Evolutionary conservation across 2,797 vertebrate species (phyloP), one percentile per base, ranked within the genome.

Genomic region (Clarias pachynema): DNA sequence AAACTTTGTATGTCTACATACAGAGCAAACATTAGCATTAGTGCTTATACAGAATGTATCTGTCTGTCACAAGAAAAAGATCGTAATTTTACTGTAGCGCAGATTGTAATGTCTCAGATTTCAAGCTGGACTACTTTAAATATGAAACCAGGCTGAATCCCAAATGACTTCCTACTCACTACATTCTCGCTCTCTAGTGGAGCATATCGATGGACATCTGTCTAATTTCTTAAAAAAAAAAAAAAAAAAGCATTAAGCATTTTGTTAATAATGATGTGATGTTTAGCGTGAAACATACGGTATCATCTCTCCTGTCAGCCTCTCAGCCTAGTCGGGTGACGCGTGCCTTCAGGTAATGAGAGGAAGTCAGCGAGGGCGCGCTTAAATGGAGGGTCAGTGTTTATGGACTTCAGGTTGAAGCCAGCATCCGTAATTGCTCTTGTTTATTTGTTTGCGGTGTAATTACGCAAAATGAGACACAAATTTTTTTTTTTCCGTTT

Each of bases 381-480:
- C 31, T 57, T 57, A 57, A 57, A 68, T 4, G 3, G 9, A 68
- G 26, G 75, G 62, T 95, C 82, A 22, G 65, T 68, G 80, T 78
- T 88, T 85, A 60, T 80, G 69, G 81, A 15, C 34, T 29, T 74
- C 77, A 86, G 81, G 73, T 91, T 92, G 92, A 93, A 88, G 87
- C 78, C 6, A 6, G 90, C 86, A 89, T 91, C 88, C 89, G 88
- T 85, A 91, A 87, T 84, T 56, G 74, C 70, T 57, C 26, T 73
- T 68, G 60, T 63, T 60, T 60, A 34, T 20, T 60, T 37, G 57
- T 75, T 57, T 29, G 6, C 81, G 9, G n/a, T 90, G 87, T 92
- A 93, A 94, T 94, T 93, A 93, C 92, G 90, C 90, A 90, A 89
- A 90, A 70, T 88, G 91, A 79, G 40, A 83, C 49, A 20, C 44